Evolutionary conservation across 2,113 vertebrate species (phyloP), one percentile per base, ranked within the genome.

Genomic region (Morone chrysops): DNA sequence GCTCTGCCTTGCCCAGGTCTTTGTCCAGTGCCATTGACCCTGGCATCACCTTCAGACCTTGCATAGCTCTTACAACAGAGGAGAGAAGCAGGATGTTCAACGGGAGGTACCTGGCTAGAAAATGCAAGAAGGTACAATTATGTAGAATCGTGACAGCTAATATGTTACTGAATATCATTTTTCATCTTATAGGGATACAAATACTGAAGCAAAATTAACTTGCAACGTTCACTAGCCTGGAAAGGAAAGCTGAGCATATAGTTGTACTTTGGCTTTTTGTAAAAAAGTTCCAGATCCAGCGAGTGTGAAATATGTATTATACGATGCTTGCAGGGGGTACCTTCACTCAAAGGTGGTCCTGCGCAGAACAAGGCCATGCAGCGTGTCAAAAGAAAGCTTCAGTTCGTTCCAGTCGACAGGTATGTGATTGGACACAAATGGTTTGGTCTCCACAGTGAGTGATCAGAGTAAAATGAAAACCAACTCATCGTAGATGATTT

Each of bases 381-480:
- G 10, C 17, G 2, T 5, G 84, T 93, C 18, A 95, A 93, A 87
- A 92, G 92, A 77, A 94, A 84, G 82, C 93, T 95, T 14, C 86
- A 93, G 78, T 95, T 95, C 86, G 53, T 91, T 50, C 45, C 70
- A 3, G 62, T 71, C 7, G 38, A 7, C 76, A 89, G 91, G 92
- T 93, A 84, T 18, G 75, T 45, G 41, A 47, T 22, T 1, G 12
- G 41, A 65, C 16, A 5, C 36, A n/a, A 11, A n/a, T 43, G 10
- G 22, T 8, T 69, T 38, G 43, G 3, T 54, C 16, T 38, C 16
- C 2, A 25, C 31, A 62, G 16, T 57, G 14, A 59, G 2, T 8
- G 0, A 56, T 68, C 7, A 22, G 22, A 60, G 1, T 43, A 9
- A 40, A 12, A 53, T 10, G 41, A 74, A 84, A 68, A 2, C 3